Evolutionary conservation across 2,113 vertebrate species (phyloP), one percentile per base, ranked within the genome.

Genomic region (Mionectes macconnelli): DNA sequence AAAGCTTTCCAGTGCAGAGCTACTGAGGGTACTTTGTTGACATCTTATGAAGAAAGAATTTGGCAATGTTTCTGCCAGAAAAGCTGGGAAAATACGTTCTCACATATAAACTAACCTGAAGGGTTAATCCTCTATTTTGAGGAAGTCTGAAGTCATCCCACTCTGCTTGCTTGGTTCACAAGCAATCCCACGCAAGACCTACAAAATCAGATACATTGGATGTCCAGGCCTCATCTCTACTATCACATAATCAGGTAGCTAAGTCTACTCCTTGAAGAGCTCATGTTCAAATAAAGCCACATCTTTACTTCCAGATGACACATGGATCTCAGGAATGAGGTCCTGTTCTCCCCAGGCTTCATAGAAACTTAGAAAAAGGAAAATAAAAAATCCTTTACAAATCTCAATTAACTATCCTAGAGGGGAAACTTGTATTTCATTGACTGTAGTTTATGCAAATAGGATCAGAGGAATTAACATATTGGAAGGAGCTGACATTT

Each of bases 401-500:
- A 94, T 93, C 82, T 94, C 92, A 79, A 97, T 95, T 97, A 97
- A 96, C 93, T 96, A 45, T 90, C 91, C 66, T 89, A 47, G 70
- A 94, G 90, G 68, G 80, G 84, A 91, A 97, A 96, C 94, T 96
- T 97, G 96, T 97, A 98, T 98, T 98, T 98, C 97, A 98, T 98
- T 98, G 98, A 97, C 95, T 98, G 97, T 97, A 97, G 98, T 98
- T 98, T 98, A 99, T 99, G 98, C 98, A 99, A 98, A 99, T 99
- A 96, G 97, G 97, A 96, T 96, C 95, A 91, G 81, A 98, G 97
- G 97, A 99, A 99, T 99, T 99, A 99, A 98, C 99, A 99, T 99
- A 99, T 99, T 99, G 98, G 98, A 98, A 99, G 97, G 93, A 96
- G 97, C 98, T 99, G 99, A 98, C 99, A 98, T 98, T 98, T 98